Percentiles rank a stretch among this genome's conserved stretches.
Evolutionary conservation across 1,140 invertebrate genomes (phyloP).

Genomic region (Hycleus cichorii): DNA sequence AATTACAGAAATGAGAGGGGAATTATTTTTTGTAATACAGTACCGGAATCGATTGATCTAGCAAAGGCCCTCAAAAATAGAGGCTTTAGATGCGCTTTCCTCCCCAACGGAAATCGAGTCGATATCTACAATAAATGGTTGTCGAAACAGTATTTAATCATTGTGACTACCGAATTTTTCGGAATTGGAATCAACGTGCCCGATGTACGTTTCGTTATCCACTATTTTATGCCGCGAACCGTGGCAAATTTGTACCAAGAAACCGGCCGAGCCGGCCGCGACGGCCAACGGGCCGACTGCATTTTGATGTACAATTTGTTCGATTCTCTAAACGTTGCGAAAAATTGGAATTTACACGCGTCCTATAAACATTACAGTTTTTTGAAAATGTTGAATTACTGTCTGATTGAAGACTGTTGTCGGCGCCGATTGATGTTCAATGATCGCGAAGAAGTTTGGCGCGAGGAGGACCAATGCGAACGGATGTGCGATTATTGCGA

Average conservation of each 20-base stretch:
- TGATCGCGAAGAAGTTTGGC: slow-evolving; percentile 84
- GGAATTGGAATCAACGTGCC: slow-evolving; percentile 98
- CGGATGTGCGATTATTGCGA: slow-evolving; percentile 82
- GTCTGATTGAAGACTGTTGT: slow-evolving; percentile 48
- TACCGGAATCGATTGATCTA: slow-evolving; percentile 82
- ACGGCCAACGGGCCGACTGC: slow-evolving; percentile 76
- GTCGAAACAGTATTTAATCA: slow-evolving; percentile 57
- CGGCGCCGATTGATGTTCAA: slow-evolving; percentile 69
- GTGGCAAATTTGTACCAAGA: slow-evolving; percentile 99
- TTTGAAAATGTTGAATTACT: slow-evolving; percentile 38
- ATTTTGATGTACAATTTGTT: slow-evolving; percentile 43
- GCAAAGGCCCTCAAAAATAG: slow-evolving; percentile 55
- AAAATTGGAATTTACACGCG: no score
- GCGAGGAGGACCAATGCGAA: slow-evolving; percentile 56
- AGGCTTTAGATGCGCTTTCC: slow-evolving; percentile 68
- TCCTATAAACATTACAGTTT: slow-evolving; percentile 12
- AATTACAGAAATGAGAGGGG: slow-evolving; percentile 63
- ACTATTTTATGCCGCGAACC: slow-evolving; percentile 88
- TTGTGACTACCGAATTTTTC: slow-evolving; percentile 87
- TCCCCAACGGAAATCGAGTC: slow-evolving; percentile 71
- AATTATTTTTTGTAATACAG: slow-evolving; percentile 93
- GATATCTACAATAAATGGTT: slow-evolving; percentile 76
- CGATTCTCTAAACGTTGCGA: slow-evolving; percentile 28
- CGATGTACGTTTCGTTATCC: slow-evolving; percentile 86
- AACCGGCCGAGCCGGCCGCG: slow-evolving; percentile 89